phyloP scores from a whole-genome alignment of 2,113 vertebrate species.

The Protobothrops flavoviridis region DNA sequence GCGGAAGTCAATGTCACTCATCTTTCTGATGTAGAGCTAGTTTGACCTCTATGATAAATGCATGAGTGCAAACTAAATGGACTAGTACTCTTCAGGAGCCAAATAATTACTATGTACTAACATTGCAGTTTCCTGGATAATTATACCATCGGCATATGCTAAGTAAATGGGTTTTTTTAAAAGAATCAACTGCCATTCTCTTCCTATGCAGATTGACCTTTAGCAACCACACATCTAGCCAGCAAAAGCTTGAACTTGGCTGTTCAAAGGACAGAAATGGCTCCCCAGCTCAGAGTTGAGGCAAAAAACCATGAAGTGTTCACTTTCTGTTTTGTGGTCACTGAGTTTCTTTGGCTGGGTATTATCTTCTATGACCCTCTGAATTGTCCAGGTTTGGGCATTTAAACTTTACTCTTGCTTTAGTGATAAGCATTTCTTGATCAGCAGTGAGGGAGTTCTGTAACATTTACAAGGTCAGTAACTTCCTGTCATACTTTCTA shows the following conservation, averaged over 20 bases:
- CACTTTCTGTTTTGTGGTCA: not conserved
- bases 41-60: not conserved
- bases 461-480: constrained; percentile 40
- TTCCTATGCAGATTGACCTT: not conserved
- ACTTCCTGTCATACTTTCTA: not conserved
- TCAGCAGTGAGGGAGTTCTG: constrained; percentile 45
- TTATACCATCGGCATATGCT: not conserved
- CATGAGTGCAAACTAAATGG: not conserved
- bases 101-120: not conserved
- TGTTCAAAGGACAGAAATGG: not conserved
- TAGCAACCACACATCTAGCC: not conserved
- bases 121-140: not conserved
- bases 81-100: not conserved
- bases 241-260: not conserved
- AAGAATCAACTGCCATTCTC: not conserved
- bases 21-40: not conserved
- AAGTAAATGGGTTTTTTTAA: not conserved
- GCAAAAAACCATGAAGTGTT: not conserved
- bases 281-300: not conserved
- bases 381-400: not conserved
- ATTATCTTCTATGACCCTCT: too few species aligned
- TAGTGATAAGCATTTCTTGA: not conserved
- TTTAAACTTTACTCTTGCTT: constrained; percentile 40
- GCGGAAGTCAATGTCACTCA: not conserved
- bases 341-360: not conserved